Evolutionary conservation across 2,113 vertebrate genomes (phyloP).

Genomic region (Syrmaticus mikado): DNA sequence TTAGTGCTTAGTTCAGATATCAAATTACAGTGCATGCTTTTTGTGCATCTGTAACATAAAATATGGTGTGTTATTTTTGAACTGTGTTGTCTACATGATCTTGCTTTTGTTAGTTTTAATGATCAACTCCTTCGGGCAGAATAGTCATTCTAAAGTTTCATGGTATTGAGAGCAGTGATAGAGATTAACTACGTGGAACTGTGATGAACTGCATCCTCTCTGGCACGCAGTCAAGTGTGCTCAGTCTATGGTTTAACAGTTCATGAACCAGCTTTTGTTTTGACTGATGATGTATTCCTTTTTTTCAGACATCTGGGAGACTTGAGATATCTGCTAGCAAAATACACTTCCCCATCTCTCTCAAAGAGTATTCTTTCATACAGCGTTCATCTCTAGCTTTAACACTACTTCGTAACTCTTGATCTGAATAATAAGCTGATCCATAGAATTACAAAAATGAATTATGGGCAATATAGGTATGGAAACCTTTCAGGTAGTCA

Average conservation of each 20-base stretch:
- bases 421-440: background rate
- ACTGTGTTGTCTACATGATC: constrained; percentile 13
- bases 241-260: constrained; percentile 62
- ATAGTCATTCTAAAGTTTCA: constrained; percentile 54
- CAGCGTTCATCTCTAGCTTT: background rate
- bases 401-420: background rate
- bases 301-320: constrained; percentile 53
- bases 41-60: background rate
- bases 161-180: constrained; percentile 24
- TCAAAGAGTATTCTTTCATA: background rate
- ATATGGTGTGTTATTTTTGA: constrained; percentile 54
- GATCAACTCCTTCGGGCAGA: constrained; percentile 46
- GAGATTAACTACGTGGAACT: constrained; percentile 64
- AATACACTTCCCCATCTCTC: background rate
- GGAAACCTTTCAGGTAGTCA: background rate
- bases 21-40: background rate
- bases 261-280: constrained; percentile 51
- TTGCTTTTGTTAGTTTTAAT: constrained; percentile 57
- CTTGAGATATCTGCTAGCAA: constrained; percentile 32
- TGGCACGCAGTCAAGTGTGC: constrained; percentile 45
- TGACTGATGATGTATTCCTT: constrained; percentile 54
- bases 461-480: background rate
- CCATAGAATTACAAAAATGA: background rate
- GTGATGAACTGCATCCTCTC: constrained; percentile 68
- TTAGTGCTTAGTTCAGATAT: background rate